Percentiles rank a stretch among this genome's conserved stretches.
phyloP scores from a whole-genome alignment of 2,113 vertebrate species.

The Chloropsis cyanopogon region DNA sequence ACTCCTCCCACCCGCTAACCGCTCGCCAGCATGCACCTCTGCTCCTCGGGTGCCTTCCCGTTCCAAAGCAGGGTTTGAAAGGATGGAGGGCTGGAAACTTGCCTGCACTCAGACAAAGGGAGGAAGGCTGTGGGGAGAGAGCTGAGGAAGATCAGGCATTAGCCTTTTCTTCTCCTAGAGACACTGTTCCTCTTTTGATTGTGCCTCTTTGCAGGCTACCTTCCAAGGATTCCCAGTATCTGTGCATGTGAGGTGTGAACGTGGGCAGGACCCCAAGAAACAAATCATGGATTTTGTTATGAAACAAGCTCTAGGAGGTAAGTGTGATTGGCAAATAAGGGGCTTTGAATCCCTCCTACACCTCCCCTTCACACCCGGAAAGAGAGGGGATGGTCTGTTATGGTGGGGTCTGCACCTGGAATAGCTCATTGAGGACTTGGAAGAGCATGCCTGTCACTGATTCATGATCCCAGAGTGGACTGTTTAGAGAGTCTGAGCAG shows the following conservation, averaged over 20 bases:
- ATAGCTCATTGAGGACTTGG: neutral
- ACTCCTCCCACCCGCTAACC: neutral
- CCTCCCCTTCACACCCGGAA: neutral
- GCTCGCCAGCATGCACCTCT: neutral
- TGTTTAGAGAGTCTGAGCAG: neutral
- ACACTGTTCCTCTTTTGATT: neutral
- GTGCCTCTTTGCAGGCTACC: constrained; percentile 7
- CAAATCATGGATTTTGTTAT: constrained; percentile 90
- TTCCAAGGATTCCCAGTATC: constrained; percentile 35
- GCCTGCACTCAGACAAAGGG: neutral
- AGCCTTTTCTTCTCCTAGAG: neutral
- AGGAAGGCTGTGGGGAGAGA: neutral
- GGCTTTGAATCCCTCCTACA: neutral
- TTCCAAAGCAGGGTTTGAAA: neutral
- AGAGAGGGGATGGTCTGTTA: neutral
- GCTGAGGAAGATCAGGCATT: neutral
- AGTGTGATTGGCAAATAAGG: constrained; percentile 15
- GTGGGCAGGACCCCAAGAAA: constrained; percentile 72
- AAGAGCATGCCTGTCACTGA: neutral
- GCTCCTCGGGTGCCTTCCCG: neutral
- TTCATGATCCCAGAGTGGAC: neutral
- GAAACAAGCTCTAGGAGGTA: constrained; percentile 94
- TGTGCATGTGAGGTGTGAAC: constrained; percentile 80
- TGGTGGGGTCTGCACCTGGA: neutral
- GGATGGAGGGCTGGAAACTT: neutral